Evolutionary conservation across 1,140 invertebrate species (phyloP).

Genomic region (Ganaspis sp.): DNA sequence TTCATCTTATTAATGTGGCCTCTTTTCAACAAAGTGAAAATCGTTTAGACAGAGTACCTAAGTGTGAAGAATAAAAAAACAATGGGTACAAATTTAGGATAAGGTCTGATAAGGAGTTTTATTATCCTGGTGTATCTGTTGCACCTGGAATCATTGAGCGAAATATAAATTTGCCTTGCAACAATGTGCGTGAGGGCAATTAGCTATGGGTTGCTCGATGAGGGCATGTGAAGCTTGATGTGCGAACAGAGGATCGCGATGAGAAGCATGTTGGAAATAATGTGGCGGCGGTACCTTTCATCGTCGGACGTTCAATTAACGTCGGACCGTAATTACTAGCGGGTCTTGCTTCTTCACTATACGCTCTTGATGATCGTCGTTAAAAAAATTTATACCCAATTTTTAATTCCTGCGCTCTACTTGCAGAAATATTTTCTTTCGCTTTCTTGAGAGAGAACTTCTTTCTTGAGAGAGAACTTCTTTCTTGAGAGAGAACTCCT

Average conservation of each 20-base stretch:
- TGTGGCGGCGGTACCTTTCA: constrained; percentile 53
- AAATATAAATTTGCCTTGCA: neutral
- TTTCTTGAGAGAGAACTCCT: too few relatives aligned
- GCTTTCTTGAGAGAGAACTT: too few relatives aligned
- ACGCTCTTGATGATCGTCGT: constrained; percentile 16
- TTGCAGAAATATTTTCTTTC: neutral
- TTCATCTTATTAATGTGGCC: too few relatives aligned
- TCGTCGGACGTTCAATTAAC: constrained; percentile 58
- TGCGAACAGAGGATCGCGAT: constrained; percentile 46
- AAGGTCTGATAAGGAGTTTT: too few relatives aligned
- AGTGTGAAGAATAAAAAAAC: too few relatives aligned
- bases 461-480: too few relatives aligned
- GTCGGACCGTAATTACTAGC: constrained; percentile 55
- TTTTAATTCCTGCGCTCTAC: neutral
- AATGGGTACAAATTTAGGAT: too few relatives aligned
- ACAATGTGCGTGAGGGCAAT: constrained; percentile 54
- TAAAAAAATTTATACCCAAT: constrained; percentile 17
- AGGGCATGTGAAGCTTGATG: constrained; percentile 43
- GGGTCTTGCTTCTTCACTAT: constrained; percentile 39
- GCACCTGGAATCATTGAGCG: neutral
- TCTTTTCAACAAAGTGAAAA: too few relatives aligned
- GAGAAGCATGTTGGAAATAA: constrained; percentile 53
- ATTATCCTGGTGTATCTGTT: too few relatives aligned
- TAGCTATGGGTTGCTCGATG: constrained; percentile 51
- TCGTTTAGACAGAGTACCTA: too few relatives aligned